phyloP scores from a whole-genome alignment of 2,888 invertebrate species.

The Monochamus alternatus region DNA sequence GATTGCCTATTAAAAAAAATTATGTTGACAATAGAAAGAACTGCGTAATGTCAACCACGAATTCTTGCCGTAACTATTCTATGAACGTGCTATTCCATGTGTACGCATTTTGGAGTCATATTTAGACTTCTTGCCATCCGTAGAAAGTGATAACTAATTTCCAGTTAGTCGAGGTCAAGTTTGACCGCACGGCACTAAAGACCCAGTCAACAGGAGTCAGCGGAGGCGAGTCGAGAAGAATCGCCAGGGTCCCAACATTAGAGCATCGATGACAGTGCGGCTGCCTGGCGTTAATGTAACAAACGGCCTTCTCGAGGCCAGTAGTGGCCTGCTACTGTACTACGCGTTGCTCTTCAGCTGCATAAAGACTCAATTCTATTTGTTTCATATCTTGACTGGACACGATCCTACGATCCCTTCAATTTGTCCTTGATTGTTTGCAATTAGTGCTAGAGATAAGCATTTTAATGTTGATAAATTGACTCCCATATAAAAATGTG shows the following conservation, averaged over 20 bases:
- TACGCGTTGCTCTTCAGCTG: slow-evolving; percentile 13
- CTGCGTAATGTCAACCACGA: too few species aligned
- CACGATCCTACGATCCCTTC: slow-evolving; percentile 8
- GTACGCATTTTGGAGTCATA: too few species aligned
- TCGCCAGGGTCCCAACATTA: slow-evolving; percentile 8
- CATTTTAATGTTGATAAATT: too few species aligned
- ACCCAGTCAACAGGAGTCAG: slow-evolving; percentile 2
- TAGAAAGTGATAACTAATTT: too few species aligned
- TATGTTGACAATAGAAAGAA: too few species aligned
- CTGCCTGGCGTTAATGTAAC: slow-evolving; percentile 21
- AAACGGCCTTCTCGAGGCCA: slow-evolving; percentile 8
- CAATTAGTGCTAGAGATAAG: too few species aligned
- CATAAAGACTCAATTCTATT: slow-evolving; percentile 6
- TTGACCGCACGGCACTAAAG: slow-evolving; percentile 1
- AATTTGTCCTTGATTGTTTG: background rate
- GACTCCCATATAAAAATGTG: too few species aligned
- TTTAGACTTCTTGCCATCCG: too few species aligned
- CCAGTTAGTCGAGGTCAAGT: too few species aligned
- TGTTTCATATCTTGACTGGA: slow-evolving; percentile 25
- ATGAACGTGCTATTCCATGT: too few species aligned
- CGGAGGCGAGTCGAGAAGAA: slow-evolving; percentile 2
- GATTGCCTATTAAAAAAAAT: too few species aligned
- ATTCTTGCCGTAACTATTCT: too few species aligned
- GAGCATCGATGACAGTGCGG: slow-evolving; percentile 24
- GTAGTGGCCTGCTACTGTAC: slow-evolving; percentile 20